Evolutionary conservation across 2,797 vertebrate genomes (phyloP).

Genomic region (Mallotus villosus): DNA sequence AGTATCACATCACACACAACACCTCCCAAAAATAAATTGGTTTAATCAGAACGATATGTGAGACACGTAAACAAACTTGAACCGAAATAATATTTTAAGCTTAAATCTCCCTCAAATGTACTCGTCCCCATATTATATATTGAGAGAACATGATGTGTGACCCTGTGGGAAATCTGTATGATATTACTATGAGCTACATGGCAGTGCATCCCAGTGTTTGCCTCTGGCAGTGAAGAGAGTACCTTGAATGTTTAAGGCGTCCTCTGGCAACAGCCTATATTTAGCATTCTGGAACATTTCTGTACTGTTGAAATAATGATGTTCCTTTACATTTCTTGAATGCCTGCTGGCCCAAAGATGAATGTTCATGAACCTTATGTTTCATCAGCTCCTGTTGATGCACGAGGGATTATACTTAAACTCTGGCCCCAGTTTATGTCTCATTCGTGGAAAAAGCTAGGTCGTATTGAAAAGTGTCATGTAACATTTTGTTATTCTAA

Average conservation of each 20-base stretch:
- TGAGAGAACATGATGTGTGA: background rate
- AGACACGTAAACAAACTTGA: too few relatives aligned
- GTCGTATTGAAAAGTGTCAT: background rate
- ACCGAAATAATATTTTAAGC: too few relatives aligned
- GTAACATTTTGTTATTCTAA: background rate
- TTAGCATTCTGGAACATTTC: conserved; percentile 3
- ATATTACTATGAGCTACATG: background rate
- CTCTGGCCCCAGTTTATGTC: background rate
- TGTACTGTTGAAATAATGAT: conserved; percentile 12
- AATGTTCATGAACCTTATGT: conserved; percentile 16
- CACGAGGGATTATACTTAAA: background rate
- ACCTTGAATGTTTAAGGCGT: conserved; percentile 1
- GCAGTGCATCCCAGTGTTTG: background rate
- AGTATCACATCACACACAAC: too few relatives aligned
- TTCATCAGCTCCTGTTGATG: background rate
- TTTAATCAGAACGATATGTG: background rate
- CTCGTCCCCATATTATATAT: background rate
- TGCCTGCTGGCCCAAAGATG: background rate
- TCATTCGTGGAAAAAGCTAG: background rate
- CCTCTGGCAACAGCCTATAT: conserved; percentile 8
- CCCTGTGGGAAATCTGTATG: background rate
- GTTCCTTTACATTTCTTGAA: conserved; percentile 9
- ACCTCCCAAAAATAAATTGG: too few relatives aligned
- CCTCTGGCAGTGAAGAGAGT: conserved; percentile 8
- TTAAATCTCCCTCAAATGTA: background rate